Conservation (phyloP, 92 coral and sea anemone species). For the Paramuricea clavata region DNA sequence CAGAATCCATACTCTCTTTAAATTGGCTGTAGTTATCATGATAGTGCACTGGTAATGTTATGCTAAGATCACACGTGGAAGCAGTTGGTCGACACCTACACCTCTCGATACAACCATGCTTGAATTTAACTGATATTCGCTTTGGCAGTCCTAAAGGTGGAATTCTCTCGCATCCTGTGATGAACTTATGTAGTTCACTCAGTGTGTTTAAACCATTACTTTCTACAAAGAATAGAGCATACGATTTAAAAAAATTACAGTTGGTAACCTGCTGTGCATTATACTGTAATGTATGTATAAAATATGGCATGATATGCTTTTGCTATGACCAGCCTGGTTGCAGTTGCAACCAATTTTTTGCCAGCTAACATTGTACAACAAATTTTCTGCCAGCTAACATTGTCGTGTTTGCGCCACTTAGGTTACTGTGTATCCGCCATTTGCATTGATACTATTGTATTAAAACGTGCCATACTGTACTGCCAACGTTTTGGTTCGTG, state of each 20-base stretch:
- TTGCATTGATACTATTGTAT: background rate
- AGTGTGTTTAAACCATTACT: constrained; percentile 16
- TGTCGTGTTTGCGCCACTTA: too few relatives aligned
- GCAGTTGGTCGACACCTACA: constrained; percentile 69
- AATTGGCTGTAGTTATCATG: constrained; percentile 35
- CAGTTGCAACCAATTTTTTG: background rate
- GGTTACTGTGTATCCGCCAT: too few relatives aligned
- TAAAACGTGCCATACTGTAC: background rate
- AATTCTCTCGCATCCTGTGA: constrained; percentile 52
- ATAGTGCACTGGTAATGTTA: constrained; percentile 62
- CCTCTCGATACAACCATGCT: constrained; percentile 60
- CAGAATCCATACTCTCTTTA: constrained; percentile 54
- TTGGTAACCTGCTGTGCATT: background rate
- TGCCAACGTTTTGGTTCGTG: background rate
- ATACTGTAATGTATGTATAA: background rate
- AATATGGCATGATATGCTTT: background rate
- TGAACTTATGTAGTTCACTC: constrained; percentile 39
- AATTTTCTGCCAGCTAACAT: background rate
- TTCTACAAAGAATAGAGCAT: background rate
- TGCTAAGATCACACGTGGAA: constrained; percentile 64
- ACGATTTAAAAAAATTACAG: background rate
- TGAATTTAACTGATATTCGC: constrained; percentile 45
- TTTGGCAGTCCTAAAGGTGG: constrained; percentile 66
- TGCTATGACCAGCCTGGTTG: background rate
- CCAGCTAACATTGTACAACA: background rate